A percentile compares a stretch with the other conserved stretches of the same genome.
Evolutionary conservation across 2,888 invertebrate species (phyloP).

Genomic region (Embidobia sp.): DNA sequence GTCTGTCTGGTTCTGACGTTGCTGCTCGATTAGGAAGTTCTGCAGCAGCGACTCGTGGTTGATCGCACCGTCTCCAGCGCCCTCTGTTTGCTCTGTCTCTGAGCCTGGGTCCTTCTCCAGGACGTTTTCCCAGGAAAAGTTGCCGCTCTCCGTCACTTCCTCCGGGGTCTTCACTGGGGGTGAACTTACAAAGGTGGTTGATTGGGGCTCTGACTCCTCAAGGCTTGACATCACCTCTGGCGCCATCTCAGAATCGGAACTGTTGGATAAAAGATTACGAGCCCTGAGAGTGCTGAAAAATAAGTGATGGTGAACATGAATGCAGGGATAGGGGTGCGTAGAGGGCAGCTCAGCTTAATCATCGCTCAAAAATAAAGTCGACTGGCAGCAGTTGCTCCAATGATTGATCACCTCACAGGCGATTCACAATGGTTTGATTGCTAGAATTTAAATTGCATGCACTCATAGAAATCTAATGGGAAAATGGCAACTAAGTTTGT

Average conservation of each 20-base stretch:
- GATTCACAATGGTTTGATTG: no score
- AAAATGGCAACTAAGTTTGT: no score
- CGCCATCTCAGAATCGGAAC: slow-evolving; percentile 70
- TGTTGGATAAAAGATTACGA: slow-evolving; percentile 68
- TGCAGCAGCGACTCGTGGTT: slow-evolving; percentile 76
- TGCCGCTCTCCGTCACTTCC: slow-evolving; percentile 58
- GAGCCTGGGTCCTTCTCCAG: slow-evolving; percentile 39
- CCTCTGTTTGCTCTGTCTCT: slow-evolving; percentile 20
- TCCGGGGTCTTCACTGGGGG: slow-evolving; percentile 10
- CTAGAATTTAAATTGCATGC: no score
- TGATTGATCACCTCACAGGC: no score
- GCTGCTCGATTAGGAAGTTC: slow-evolving; percentile 78
- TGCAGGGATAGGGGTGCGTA: not conserved
- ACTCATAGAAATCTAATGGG: no score
- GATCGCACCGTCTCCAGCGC: slow-evolving; percentile 64
- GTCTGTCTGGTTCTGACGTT: slow-evolving; percentile 73
- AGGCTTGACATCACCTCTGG: slow-evolving; percentile 70
- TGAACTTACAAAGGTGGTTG: slow-evolving; percentile 5
- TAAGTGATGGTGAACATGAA: not conserved
- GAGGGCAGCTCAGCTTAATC: not conserved
- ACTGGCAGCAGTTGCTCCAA: no score
- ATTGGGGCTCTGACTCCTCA: slow-evolving; percentile 63
- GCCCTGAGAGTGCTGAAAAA: slow-evolving; percentile 70
- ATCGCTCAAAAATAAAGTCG: no score
- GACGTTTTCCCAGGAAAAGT: slow-evolving; percentile 74